Evolutionary conservation across 2,797 vertebrate species (phyloP), one percentile per base, ranked within the genome.

Genomic region (Sebastiscus albofasciatus): DNA sequence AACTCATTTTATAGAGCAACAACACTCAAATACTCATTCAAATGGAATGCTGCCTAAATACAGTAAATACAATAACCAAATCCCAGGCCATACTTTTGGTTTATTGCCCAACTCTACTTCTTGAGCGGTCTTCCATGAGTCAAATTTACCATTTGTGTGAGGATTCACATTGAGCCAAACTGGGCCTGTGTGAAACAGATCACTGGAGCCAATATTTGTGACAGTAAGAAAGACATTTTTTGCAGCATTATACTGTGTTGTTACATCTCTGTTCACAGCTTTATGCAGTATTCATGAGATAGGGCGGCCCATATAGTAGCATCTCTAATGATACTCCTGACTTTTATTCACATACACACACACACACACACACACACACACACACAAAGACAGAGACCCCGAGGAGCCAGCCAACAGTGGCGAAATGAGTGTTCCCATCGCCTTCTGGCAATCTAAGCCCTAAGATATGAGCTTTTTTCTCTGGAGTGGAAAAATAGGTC

Each of bases 401-500:
- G 16, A 80, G 39, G 33, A 73, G 54, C 8, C 34, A 83, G 42
- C 24, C 52, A 75, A 66, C 24, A n/a, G 79, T 16, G 22, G 61
- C 29, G 42, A 62, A 82, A 80, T 55, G 11, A 76, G 33, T 52
- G 34, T 82, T 83, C 58, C 62, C 49, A 56, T 85, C 3, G 49
- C 88, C 85, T 87, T 88, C 83, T 90, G 83, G 88, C 83, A 77
- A 81, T 75, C 14, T 62, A 8, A 74, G 73, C 59, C 86, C 55
- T 29, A 60, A 86, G 73, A 92, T 85, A 75, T 33, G n/a, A 70
- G 67, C 33, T 72, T 84, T 81, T 87, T 76, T 77, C 87, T 82
- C 77, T 83, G 59, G 74, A 82, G 80, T 91, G 90, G 85, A 94
- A 92, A 92, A 94, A 93, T 77, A 87, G 82, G 81, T 83, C 77